Evolutionary conservation across 2,888 invertebrate species (phyloP).

Genomic region (Siphonodentalium dalli): DNA sequence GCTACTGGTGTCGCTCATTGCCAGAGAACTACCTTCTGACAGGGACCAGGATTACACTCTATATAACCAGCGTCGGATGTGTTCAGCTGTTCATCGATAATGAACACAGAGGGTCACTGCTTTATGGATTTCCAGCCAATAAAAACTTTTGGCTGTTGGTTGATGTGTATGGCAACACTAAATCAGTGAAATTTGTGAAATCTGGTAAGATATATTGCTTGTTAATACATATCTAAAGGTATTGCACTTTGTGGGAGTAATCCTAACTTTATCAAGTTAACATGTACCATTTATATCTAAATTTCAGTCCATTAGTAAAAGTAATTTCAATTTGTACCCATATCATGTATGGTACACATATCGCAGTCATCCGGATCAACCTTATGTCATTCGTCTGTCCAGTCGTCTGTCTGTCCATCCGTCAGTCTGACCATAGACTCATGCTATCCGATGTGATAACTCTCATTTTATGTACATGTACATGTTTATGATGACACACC

Average conservation of each 20-base stretch:
- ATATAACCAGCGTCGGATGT: slow-evolving; percentile 53
- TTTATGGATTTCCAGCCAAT: slow-evolving; percentile 54
- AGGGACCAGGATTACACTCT: slow-evolving; percentile 56
- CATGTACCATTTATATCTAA: not conserved
- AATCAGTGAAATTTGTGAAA: slow-evolving; percentile 53
- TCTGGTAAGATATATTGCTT: slow-evolving; percentile 49
- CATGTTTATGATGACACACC: no score
- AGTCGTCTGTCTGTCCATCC: no score
- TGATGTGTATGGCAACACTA: slow-evolving; percentile 65
- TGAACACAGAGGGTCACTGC: slow-evolving; percentile 60
- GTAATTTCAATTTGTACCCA: no score
- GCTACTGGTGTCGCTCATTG: slow-evolving; percentile 60
- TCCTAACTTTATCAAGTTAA: not conserved
- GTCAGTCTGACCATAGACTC: no score
- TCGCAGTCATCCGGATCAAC: not conserved
- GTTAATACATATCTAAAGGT: not conserved
- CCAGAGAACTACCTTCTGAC: slow-evolving; percentile 47
- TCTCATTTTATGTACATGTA: no score
- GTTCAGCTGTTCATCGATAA: slow-evolving; percentile 62
- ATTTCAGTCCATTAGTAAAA: not conserved
- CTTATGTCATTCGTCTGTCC: no score
- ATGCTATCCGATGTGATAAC: no score
- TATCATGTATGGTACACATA: no score
- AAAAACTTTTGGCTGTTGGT: slow-evolving; percentile 58
- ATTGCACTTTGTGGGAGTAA: not conserved